phyloP scores from a whole-genome alignment of 2,888 invertebrate species.

The Monopis laevigella region DNA sequence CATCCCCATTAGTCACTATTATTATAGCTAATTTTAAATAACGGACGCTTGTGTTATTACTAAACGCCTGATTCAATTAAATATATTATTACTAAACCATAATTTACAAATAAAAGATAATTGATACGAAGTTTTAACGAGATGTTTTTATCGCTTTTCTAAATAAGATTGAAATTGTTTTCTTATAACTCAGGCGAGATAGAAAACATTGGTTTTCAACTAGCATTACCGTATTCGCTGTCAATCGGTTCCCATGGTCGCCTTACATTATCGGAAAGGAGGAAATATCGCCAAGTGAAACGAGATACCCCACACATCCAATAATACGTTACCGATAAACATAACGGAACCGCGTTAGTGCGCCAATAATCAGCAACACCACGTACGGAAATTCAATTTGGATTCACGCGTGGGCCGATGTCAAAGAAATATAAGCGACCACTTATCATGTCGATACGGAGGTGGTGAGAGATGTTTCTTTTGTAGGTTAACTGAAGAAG shows the following conservation, averaged over 20 bases:
- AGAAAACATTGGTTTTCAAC: no score
- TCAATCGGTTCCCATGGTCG: no score
- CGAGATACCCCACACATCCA: slow-evolving; percentile 24
- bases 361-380: slow-evolving; percentile 31
- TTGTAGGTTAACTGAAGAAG: neutral
- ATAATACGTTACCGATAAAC: slow-evolving; percentile 26
- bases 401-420: slow-evolving; percentile 32
- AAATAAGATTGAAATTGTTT: no score
- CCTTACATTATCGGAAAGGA: no score
- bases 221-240: no score
- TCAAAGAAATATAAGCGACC: slow-evolving; percentile 31
- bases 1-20: neutral
- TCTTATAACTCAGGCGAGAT: no score
- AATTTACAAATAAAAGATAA: no score
- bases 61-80: no score
- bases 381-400: slow-evolving; percentile 41
- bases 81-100: no score
- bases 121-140: no score
- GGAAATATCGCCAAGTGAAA: slow-evolving; percentile 15
- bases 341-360: slow-evolving; percentile 30
- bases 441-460: slow-evolving; percentile 24
- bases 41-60: no score
- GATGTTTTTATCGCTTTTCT: no score
- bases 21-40: neutral
- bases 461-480: neutral